Evolutionary conservation across 1,140 invertebrate genomes (phyloP), one percentile per base, ranked within the genome.

Genomic region (Pentalonia nigronervosa): DNA sequence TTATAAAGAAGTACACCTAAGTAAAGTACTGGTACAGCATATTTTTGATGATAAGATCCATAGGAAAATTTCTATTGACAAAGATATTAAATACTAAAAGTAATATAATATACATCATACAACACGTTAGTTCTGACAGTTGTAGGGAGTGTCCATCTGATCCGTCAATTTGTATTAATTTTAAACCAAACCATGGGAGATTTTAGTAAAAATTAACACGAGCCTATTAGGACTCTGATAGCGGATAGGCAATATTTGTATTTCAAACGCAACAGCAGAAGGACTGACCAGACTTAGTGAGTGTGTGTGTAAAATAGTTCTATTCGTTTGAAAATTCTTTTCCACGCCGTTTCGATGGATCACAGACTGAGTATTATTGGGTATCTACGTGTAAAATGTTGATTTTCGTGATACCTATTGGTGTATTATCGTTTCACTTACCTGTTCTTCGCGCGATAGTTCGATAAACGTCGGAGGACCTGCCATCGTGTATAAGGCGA

Each of bases 381-480:
- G 21, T 53, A 53, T 3, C 1, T 21, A 20, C 20, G 48, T 3
- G 20, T 6, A 53, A 41, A 41, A 53, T 53, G 21, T 4, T 6
- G 20, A 53, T 53, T 53, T 23, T 23, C 20, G 20, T 50, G 4
- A 17, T 50, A 23, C 21, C 20, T 53, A 53, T 53, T 21, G 21
- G 7, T 23, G 21, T 23, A 53, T 67, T 67, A 17, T 53, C 6
- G 87, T 56, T 30, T 90, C 7, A 23, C 76, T 93, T 86, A 93
- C 91, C 53, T 93, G 91, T 93, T 93, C 91, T 93, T 93, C 91
- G 7, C 91, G 91, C 0, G 91, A 86, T 3, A 93, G 48, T 86
- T 93, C 91, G 34, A 93, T 93, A 84, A 93, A 93, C n/a, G 91
- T 93, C 8, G 91, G 91, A 93, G 91, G 91, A 56, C 91, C 81